Evolutionary conservation across 2,888 invertebrate species (phyloP).

Genomic region (Listrodromus nycthemerus): DNA sequence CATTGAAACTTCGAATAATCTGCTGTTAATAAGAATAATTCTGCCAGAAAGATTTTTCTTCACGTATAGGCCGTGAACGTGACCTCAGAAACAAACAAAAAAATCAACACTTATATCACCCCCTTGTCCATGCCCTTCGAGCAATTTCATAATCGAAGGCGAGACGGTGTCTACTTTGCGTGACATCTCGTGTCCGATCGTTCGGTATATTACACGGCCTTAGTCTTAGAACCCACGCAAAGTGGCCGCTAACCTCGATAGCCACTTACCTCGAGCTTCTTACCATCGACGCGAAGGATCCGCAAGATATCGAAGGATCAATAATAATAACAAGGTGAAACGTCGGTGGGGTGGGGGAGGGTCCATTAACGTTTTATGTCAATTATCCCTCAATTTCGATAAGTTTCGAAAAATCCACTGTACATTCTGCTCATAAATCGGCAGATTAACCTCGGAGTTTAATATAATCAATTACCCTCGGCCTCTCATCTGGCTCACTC

Average conservation of each 20-base stretch:
- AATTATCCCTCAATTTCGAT: constrained; percentile 73
- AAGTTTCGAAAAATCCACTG: constrained; percentile 73
- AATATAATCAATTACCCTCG: constrained; percentile 82
- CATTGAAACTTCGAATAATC: not conserved
- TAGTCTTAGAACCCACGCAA: constrained; percentile 60
- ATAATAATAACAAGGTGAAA: constrained; percentile 56
- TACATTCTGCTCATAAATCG: constrained; percentile 81
- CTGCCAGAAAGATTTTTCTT: not conserved
- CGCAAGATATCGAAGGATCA: constrained; percentile 62
- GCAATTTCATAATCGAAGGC: constrained; percentile 56
- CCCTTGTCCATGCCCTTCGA: constrained; percentile 6
- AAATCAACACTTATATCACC: not conserved
- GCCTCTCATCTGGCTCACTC: constrained; percentile 57
- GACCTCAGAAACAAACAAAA: not conserved
- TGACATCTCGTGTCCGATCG: constrained; percentile 63
- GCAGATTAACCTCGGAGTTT: constrained; percentile 81
- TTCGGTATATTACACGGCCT: constrained; percentile 35
- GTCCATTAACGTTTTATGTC: constrained; percentile 67
- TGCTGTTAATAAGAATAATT: not conserved
- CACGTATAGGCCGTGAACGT: not conserved
- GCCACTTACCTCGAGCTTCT: constrained; percentile 69
- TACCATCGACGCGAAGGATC: constrained; percentile 50
- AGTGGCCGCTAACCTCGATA: constrained; percentile 68
- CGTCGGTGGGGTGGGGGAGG: constrained; percentile 63
- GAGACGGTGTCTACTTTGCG: constrained; percentile 57